phyloP scores from a whole-genome alignment of 2,113 vertebrate species.

The Chionomys nivalis region DNA sequence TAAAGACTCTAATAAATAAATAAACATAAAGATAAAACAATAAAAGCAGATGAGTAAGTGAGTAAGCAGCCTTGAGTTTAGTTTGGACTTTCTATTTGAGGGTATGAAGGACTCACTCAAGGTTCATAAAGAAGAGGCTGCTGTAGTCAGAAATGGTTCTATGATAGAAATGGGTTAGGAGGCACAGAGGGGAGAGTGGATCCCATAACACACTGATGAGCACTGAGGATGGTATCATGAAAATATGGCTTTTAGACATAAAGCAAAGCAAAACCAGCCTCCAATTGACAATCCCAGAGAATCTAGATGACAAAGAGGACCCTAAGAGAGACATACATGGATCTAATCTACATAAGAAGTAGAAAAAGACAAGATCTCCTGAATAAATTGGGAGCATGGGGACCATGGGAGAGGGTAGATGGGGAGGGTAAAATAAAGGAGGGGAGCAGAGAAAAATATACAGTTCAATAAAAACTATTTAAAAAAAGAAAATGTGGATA shows the following conservation, averaged over 20 bases:
- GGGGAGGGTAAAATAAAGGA: too few relatives aligned
- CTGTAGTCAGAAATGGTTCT: background rate
- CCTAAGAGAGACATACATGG: too few relatives aligned
- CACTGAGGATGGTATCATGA: background rate
- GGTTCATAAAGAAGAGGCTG: background rate
- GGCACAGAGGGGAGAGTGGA: background rate
- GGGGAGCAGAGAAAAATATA: too few relatives aligned
- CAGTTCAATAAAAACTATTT: too few relatives aligned
- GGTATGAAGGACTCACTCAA: background rate
- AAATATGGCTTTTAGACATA: background rate
- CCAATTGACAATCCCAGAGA: too few relatives aligned
- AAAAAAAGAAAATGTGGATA: background rate
- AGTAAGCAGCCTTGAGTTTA: background rate
- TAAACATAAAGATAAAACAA: background rate
- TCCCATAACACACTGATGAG: fast-evolving
- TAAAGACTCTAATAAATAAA: background rate
- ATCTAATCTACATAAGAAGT: too few relatives aligned
- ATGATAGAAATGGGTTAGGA: background rate
- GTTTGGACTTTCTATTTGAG: background rate
- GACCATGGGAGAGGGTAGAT: too few relatives aligned
- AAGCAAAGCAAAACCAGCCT: too few relatives aligned
- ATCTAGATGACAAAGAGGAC: too few relatives aligned
- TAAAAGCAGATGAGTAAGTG: background rate
- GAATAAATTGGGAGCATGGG: too few relatives aligned
- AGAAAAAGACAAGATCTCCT: too few relatives aligned